phyloP scores from a whole-genome alignment of 2,888 invertebrate species.

The Cephus pulcher region DNA sequence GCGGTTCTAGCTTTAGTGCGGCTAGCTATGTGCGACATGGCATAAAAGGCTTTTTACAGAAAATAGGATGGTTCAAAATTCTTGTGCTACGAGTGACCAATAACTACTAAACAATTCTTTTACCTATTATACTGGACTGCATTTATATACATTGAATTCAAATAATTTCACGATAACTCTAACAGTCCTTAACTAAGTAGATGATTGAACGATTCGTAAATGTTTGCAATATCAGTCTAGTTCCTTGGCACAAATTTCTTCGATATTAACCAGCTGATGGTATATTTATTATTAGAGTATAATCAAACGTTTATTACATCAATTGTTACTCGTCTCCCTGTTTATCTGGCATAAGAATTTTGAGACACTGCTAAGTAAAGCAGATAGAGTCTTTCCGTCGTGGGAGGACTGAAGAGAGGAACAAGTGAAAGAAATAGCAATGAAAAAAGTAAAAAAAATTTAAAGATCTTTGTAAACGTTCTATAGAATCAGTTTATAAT shows the following conservation, averaged over 20 bases:
- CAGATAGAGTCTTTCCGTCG: neutral
- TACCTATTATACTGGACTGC: neutral
- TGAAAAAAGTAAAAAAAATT: neutral
- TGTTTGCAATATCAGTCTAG: neutral
- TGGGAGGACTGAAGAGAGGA: neutral
- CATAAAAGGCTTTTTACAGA: constrained; percentile 15
- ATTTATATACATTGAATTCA: neutral
- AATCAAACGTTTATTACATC: neutral
- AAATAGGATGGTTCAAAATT: constrained; percentile 17
- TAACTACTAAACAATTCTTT: neutral
- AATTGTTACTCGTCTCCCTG: neutral
- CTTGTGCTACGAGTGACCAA: constrained; percentile 1
- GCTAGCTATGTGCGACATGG: constrained; percentile 11
- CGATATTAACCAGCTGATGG: neutral
- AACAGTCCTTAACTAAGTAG: neutral
- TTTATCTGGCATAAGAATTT: constrained; percentile 5
- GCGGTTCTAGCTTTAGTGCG: constrained; percentile 27
- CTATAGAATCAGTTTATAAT: neutral
- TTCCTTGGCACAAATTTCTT: neutral
- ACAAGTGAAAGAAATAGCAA: neutral
- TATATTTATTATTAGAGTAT: neutral
- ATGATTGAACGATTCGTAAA: neutral
- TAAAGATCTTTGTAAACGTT: constrained; percentile 1
- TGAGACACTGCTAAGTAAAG: neutral
- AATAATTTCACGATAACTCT: neutral